A percentile compares a stretch with the other conserved stretches of the same genome.
These are phyloP conservation scores for Cephalotes varians DNA, from an alignment of 2,888 invertebrate genomes.

Conservation along the genomic window DNA sequence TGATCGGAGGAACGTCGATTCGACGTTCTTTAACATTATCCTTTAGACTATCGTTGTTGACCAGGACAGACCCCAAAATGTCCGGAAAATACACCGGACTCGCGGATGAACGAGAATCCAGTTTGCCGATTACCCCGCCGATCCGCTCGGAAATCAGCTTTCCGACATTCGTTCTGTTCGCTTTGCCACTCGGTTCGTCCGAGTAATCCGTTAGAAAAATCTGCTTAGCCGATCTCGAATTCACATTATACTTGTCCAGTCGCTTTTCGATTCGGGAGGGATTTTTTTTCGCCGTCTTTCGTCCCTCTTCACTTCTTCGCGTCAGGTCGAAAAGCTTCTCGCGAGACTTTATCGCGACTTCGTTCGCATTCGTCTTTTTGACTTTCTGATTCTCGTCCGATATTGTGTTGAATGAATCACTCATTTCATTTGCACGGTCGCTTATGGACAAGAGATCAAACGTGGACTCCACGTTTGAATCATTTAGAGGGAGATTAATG, in stretches of 20 bases:
- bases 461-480: background rate
- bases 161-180: background rate
- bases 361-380: background rate
- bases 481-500: conserved; percentile 14
- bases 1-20: background rate
- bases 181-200: background rate
- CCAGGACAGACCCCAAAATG: conserved; percentile 24
- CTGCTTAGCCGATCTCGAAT: conserved; percentile 18
- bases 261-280: conserved; percentile 13
- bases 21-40: background rate
- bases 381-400: background rate
- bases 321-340: conserved; percentile 15
- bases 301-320: background rate
- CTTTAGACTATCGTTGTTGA: background rate
- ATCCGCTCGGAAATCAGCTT: background rate
- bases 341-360: background rate
- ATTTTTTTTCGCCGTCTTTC: background rate
- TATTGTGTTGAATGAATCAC: background rate
- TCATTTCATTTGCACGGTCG: conserved; percentile 6
- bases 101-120: conserved; percentile 1
- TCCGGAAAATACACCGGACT: conserved; percentile 31
- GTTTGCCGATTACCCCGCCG: background rate
- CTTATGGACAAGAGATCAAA: background rate
- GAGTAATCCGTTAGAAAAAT: conserved; percentile 15
- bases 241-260: conserved; percentile 8